Evolutionary conservation across 2,113 vertebrate species (phyloP).

Genomic region (Recurvirostra avosetta): DNA sequence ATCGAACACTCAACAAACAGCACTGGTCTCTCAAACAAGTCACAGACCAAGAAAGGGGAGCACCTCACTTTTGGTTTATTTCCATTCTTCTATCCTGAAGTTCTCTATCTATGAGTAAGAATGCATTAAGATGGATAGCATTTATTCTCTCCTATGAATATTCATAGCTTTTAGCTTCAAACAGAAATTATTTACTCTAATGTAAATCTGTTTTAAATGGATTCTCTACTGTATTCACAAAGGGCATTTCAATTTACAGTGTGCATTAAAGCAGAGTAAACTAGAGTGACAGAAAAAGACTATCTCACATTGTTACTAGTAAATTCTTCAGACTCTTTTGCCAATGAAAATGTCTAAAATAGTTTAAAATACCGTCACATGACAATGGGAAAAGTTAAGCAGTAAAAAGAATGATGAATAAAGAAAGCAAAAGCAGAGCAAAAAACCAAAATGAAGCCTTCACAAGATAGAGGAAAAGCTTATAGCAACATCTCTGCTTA

Average conservation of each 20-base stretch:
- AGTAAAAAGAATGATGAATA: neutral
- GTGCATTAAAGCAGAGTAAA: neutral
- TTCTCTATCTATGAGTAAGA: neutral
- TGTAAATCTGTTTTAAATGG: neutral
- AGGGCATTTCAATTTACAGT: neutral
- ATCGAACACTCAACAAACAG: neutral
- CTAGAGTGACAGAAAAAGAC: neutral
- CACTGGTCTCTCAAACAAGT: neutral
- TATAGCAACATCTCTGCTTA: neutral
- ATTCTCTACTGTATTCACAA: neutral
- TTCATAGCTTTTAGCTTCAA: neutral
- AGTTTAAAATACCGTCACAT: neutral
- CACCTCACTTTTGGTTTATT: neutral
- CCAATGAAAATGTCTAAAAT: neutral
- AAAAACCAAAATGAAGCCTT: neutral
- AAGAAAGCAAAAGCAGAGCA: neutral
- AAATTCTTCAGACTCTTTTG: neutral
- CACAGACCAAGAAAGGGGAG: neutral
- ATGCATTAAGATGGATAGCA: neutral
- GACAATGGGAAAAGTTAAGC: neutral
- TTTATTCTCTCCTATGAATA: slow-evolving; percentile 8
- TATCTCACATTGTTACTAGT: neutral
- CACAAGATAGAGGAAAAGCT: neutral
- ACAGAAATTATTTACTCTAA: neutral
- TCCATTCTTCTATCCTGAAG: neutral